These are phyloP conservation scores for Entomobrya proxima DNA, from an alignment of 2,888 invertebrate species.

Conservation along the genomic window DNA sequence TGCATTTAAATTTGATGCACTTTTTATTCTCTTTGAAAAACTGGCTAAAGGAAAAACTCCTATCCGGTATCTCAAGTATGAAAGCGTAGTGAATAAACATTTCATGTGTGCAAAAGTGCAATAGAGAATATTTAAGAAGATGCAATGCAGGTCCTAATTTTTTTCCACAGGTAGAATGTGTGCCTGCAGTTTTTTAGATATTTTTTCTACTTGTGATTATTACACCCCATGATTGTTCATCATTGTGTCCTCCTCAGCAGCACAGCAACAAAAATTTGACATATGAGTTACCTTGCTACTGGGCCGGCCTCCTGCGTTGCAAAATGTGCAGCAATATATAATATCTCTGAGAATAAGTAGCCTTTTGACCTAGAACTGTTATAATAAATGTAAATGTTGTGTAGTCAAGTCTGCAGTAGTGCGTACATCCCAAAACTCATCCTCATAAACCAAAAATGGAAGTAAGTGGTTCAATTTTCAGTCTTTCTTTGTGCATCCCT, in stretches of 20 bases:
- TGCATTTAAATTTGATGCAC: background rate
- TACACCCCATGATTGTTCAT: background rate
- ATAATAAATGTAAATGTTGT: constrained; percentile 22
- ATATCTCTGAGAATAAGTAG: background rate
- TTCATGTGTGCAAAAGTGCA: background rate
- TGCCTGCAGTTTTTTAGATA: too few species aligned
- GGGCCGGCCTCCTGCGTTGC: constrained; percentile 41
- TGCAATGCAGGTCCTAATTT: constrained; percentile 12
- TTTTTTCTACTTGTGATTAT: constrained; percentile 17
- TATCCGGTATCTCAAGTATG: background rate
- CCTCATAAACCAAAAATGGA: constrained; percentile 51
- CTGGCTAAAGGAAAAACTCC: constrained; percentile 6
- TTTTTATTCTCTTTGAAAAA: constrained; percentile 1
- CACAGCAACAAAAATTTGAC: constrained; percentile 17
- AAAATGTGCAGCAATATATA: background rate
- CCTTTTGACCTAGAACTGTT: constrained; percentile 60
- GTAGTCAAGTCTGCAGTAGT: background rate
- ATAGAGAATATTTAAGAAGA: background rate
- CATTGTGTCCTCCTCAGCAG: constrained; percentile 9
- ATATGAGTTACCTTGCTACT: constrained; percentile 52
- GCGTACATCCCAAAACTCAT: background rate
- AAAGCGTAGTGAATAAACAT: constrained; percentile 1
- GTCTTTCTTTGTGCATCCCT: too few species aligned
- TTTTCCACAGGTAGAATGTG: too few species aligned
- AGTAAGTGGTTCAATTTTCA: constrained; percentile 47